These are phyloP conservation scores for Esox masquinongy DNA, from an alignment of 2,797 vertebrate species.

Conservation along the genomic window DNA sequence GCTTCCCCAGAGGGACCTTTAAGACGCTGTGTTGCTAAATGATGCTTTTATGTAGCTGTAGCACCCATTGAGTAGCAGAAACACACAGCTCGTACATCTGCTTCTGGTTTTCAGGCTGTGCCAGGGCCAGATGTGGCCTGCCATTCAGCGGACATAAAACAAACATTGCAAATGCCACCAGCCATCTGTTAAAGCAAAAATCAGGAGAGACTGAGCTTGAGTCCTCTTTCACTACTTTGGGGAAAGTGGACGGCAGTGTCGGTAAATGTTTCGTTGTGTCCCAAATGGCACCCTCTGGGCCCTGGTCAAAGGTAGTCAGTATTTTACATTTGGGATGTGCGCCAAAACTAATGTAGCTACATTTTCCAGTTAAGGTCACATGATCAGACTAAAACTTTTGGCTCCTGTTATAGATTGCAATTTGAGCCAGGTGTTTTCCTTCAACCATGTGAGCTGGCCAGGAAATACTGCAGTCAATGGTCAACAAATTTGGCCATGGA, in stretches of 20 bases:
- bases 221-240: constrained; percentile 17
- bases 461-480: neutral
- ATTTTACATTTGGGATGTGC: too few species aligned
- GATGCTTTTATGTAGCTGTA: constrained; percentile 56
- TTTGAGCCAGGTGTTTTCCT: neutral
- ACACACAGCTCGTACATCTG: constrained; percentile 65
- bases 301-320: too few species aligned
- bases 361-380: neutral
- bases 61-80: constrained; percentile 62
- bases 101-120: constrained; percentile 53
- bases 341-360: neutral
- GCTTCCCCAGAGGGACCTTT: constrained; percentile 48
- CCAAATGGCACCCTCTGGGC: neutral
- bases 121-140: constrained; percentile 81
- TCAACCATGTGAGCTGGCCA: neutral
- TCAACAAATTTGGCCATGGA: neutral
- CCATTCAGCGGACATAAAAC: constrained; percentile 77
- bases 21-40: constrained; percentile 62
- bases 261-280: neutral
- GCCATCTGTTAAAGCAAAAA: constrained; percentile 83
- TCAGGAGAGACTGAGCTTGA: constrained; percentile 47
- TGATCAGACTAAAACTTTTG: neutral
- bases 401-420: neutral
- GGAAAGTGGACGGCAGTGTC: constrained; percentile 23
- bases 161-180: constrained; percentile 75